Conservation (phyloP, 2,888 invertebrate species). For the Homarus gammarus region DNA sequence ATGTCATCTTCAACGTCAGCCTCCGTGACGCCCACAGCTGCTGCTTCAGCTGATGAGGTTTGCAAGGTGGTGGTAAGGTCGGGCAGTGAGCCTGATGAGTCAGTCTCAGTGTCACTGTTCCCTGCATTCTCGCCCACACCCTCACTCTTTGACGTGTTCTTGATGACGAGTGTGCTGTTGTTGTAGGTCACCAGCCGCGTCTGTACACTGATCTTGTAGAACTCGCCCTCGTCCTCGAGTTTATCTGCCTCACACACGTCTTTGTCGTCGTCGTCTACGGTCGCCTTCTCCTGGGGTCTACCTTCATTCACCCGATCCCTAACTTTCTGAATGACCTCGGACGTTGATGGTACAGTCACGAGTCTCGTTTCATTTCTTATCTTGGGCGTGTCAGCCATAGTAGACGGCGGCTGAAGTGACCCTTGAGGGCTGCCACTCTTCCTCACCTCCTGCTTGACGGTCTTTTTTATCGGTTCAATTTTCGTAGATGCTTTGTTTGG, state of each 20-base stretch:
- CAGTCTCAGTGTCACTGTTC: constrained; percentile 7
- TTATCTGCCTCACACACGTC: constrained; percentile 67
- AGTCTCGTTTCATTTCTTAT: not conserved
- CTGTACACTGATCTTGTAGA: constrained; percentile 63
- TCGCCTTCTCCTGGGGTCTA: not conserved
- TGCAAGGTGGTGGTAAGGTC: constrained; percentile 32
- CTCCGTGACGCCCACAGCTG: not conserved
- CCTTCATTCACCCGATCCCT: constrained; percentile 44
- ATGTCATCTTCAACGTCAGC: not conserved
- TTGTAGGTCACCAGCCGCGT: constrained; percentile 69
- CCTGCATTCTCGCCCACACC: not conserved
- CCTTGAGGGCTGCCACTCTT: not conserved
- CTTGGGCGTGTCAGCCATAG: not conserved
- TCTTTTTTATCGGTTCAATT: not conserved
- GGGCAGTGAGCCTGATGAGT: not conserved
- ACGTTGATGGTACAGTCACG: not conserved
- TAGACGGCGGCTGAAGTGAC: not conserved
- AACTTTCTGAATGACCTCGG: constrained; percentile 43
- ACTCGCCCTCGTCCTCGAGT: constrained; percentile 51
- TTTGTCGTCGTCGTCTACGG: constrained; percentile 56
- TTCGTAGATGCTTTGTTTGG: not conserved
- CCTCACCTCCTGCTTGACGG: not conserved
- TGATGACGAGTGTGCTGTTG: constrained; percentile 64
- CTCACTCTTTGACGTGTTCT: constrained; percentile 56
- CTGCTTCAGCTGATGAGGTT: constrained; percentile 44